Percentiles rank a stretch among this genome's conserved stretches.
Evolutionary conservation across 2,113 vertebrate species (phyloP).

Genomic region (Neoarius graeffei): DNA sequence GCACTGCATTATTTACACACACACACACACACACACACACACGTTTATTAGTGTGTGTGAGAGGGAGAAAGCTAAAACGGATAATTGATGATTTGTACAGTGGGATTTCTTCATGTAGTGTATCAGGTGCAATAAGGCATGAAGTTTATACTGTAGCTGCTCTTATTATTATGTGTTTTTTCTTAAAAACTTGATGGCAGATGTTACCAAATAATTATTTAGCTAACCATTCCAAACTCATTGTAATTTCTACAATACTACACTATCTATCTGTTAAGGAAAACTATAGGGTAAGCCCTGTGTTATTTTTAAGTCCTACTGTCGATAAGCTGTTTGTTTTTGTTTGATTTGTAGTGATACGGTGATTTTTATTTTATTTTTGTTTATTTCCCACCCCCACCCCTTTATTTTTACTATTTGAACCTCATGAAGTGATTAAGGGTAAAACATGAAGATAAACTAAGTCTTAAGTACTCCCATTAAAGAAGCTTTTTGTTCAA

Average conservation of each 20-base stretch:
- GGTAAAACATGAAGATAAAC: constrained; percentile 38
- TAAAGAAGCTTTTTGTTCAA: constrained; percentile 57
- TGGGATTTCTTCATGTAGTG: not conserved
- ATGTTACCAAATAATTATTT: not conserved
- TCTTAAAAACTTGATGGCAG: not conserved
- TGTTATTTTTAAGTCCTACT: not conserved
- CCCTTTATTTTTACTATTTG: not conserved
- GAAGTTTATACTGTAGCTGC: not conserved
- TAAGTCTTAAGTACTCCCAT: constrained; percentile 54
- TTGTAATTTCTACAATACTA: too few species aligned
- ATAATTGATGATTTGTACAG: not conserved
- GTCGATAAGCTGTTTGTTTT: not conserved
- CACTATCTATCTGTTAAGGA: too few species aligned
- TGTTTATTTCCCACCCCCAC: too few species aligned
- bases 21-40: not conserved
- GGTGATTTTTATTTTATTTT: not conserved
- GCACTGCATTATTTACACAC: not conserved
- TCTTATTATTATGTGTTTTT: not conserved
- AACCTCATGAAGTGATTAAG: not conserved
- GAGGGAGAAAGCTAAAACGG: not conserved
- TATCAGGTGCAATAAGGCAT: not conserved
- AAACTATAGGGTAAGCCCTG: not conserved
- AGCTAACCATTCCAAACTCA: not conserved
- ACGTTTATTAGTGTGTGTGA: not conserved
- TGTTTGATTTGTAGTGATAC: not conserved